Evolutionary conservation across 2,113 vertebrate species (phyloP).

Genomic region (Hippocampus comes): DNA sequence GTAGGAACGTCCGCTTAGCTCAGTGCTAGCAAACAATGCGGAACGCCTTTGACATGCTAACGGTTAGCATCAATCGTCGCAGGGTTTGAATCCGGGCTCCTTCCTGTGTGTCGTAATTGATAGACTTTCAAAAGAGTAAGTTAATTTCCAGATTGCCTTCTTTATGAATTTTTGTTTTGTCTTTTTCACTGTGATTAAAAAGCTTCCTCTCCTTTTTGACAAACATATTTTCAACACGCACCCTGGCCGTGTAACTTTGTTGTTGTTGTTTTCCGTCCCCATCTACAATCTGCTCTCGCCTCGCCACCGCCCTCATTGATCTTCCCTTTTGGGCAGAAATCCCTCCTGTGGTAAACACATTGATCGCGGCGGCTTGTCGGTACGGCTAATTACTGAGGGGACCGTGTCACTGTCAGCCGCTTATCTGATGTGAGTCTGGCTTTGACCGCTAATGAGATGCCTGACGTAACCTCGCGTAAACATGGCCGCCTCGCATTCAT

Average conservation of each 20-base stretch:
- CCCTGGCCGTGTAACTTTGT: constrained; percentile 2
- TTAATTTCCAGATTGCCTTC: too few relatives aligned
- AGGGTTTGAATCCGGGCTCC: too few relatives aligned
- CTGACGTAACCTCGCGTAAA: not conserved
- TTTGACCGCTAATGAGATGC: constrained; percentile 46
- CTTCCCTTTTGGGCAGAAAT: constrained; percentile 40
- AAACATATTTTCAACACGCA: not conserved
- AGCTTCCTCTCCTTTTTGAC: constrained; percentile 9
- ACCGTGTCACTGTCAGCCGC: constrained; percentile 59
- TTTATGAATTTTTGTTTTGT: too few relatives aligned
- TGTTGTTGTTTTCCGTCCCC: not conserved
- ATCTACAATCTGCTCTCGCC: constrained; percentile 27
- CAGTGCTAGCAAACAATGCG: too few relatives aligned
- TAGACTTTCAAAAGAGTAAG: too few relatives aligned
- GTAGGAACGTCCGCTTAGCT: too few relatives aligned
- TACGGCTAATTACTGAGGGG: constrained; percentile 69
- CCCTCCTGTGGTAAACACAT: constrained; percentile 59
- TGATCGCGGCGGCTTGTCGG: constrained; percentile 62
- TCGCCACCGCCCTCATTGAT: constrained; percentile 51
- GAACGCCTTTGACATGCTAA: too few relatives aligned
- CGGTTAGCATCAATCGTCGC: too few relatives aligned
- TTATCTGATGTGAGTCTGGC: constrained; percentile 58
- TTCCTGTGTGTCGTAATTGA: too few relatives aligned
- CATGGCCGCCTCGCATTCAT: not conserved
- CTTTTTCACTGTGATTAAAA: not conserved